phyloP scores from a whole-genome alignment of 2,888 invertebrate species.

The Ischnus inquisitorius region DNA sequence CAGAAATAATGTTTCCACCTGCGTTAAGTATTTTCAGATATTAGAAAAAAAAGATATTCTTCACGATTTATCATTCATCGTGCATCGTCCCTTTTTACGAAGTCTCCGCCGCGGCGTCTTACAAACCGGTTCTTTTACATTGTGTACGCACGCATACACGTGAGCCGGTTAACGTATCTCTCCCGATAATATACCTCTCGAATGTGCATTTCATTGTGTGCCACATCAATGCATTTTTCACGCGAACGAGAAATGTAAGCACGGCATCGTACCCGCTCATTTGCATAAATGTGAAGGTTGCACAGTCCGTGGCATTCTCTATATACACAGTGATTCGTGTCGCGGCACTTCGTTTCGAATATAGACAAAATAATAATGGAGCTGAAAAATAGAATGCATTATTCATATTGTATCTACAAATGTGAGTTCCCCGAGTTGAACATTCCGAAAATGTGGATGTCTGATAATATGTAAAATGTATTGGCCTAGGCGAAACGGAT shows the following conservation, averaged over 20 bases:
- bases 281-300: slow-evolving; percentile 48
- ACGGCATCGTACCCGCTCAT: slow-evolving; percentile 38
- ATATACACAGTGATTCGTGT: slow-evolving; percentile 1
- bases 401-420: neutral
- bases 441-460: neutral
- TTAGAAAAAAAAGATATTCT: too few relatives aligned
- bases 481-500: neutral
- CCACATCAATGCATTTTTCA: slow-evolving; percentile 59
- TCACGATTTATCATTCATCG: neutral
- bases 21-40: too few relatives aligned
- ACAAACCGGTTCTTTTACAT: slow-evolving; percentile 35
- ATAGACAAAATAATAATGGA: neutral
- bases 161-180: neutral
- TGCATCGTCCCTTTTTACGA: neutral
- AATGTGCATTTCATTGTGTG: slow-evolving; percentile 54
- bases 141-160: neutral
- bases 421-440: neutral
- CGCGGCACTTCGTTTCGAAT: neutral
- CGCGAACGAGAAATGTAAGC: slow-evolving; percentile 56
- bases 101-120: neutral
- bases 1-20: neutral
- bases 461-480: neutral
- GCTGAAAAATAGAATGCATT: neutral
- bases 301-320: neutral
- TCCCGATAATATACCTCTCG: slow-evolving; percentile 40